These are phyloP conservation scores for Glossophaga mutica DNA, from an alignment of 2,797 vertebrate genomes.

Conservation along the genomic window DNA sequence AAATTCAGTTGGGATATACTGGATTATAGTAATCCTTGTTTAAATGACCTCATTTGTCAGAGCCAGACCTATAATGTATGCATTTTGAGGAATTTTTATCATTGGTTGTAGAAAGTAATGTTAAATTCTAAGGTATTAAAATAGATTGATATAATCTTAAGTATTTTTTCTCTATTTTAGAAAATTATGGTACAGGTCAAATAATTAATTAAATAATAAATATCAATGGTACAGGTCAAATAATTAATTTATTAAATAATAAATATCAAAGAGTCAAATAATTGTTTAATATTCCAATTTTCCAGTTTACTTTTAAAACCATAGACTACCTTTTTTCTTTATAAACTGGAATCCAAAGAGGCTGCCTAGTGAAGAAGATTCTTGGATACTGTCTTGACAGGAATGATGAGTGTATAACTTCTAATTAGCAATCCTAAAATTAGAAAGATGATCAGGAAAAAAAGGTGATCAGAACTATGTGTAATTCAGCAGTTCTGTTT, in stretches of 20 bases:
- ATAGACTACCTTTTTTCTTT: background rate
- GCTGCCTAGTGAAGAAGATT: background rate
- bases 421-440: background rate
- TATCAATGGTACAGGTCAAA: background rate
- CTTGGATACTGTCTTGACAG: background rate
- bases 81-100: slow-evolving; percentile 7
- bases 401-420: background rate
- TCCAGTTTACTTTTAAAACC: slow-evolving; percentile 33
- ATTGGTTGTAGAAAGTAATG: background rate
- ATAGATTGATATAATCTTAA: background rate
- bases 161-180: slow-evolving; percentile 24
- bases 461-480: slow-evolving; percentile 3
- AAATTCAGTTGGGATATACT: background rate
- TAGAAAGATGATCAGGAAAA: background rate
- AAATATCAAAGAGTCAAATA: slow-evolving; percentile 4
- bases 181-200: background rate
- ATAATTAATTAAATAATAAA: too few species aligned
- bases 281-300: slow-evolving; percentile 25
- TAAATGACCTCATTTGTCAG: background rate
- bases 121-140: slow-evolving; percentile 46
- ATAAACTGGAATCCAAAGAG: slow-evolving; percentile 10
- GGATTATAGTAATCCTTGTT: background rate
- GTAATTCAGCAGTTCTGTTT: background rate
- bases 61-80: background rate
- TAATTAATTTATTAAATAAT: too few species aligned